Evolutionary conservation across 2,113 vertebrate genomes (phyloP), one percentile per base, ranked within the genome.

Genomic region (Aspiorhynchus laticeps): DNA sequence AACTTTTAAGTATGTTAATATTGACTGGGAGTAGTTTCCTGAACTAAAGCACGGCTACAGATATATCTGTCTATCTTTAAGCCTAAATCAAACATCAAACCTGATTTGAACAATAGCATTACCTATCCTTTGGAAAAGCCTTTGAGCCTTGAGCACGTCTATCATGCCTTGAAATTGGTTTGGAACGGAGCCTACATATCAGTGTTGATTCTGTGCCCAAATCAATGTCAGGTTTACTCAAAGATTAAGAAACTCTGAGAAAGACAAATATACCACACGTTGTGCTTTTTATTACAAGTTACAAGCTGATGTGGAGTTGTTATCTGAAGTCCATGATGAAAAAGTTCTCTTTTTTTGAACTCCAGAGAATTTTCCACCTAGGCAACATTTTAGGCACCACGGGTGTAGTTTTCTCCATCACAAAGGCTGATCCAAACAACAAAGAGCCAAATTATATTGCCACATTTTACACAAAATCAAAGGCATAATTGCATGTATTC

Each of bases 81-180:
- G 31, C 15, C 17, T 41, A 41, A 21, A 73, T 38, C 33, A 43
- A 74, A 46, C 41, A 26, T 2, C 14, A 46, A 48, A 46, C 41
- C 73, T 28, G 11, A 26, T 46, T 76, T 76, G 11, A 46, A 76
- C 24, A 26, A 46, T 7, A 75, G 7, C 73, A 26, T n/a, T 41
- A n/a, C 19, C 36, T 43, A 4, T 76, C 41, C 12, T 28, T 46
- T 26, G 24, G 73, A 75, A 75, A 43, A 41, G 24, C 24, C 38
- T 75, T 6, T 26, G 6, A 75, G 24, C n/a, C 46, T 76, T 14
- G 14, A 77, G 26, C 26, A 21, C 1, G 6, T 15, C 8, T 38
- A 19, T 73, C 69, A 78, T 78, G 26, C 43, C 76, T 78, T 78
- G 76, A 78, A 78, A 78, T 78, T 78, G 76, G 43, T 53, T 78